Conservation (phyloP, 2,888 invertebrate species). For the Teinopalpus imperialis region DNA sequence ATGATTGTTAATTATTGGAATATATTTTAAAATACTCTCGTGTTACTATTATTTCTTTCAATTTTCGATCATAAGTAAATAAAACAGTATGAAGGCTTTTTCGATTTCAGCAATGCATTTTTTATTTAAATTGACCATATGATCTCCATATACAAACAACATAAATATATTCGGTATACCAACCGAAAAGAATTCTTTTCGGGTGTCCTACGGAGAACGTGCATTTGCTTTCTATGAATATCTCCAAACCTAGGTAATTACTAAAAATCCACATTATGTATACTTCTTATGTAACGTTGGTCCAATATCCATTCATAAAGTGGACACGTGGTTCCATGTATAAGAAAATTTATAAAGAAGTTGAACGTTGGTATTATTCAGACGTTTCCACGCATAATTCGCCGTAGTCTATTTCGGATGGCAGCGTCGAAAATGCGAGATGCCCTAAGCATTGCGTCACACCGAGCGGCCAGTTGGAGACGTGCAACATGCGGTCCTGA, state of each 20-base stretch:
- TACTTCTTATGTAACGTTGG: slow-evolving; percentile 36
- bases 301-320: slow-evolving; percentile 77
- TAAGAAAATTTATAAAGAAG: slow-evolving; percentile 42
- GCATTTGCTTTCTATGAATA: no score
- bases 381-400: slow-evolving; percentile 40
- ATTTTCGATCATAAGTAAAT: no score
- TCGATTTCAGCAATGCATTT: no score
- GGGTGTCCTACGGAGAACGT: no score
- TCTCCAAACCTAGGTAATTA: no score
- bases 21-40: slow-evolving; percentile 29
- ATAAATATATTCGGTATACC: no score
- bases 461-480: background rate
- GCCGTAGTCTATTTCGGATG: slow-evolving; percentile 39
- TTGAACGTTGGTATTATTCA: slow-evolving; percentile 33
- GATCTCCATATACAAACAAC: no score
- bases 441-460: slow-evolving; percentile 33
- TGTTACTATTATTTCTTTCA: slow-evolving; percentile 29
- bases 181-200: no score
- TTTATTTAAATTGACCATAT: no score
- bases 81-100: no score
- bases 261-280: slow-evolving; percentile 7
- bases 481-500: slow-evolving; percentile 29
- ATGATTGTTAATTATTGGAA: slow-evolving; percentile 28
- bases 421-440: slow-evolving; percentile 32
- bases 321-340: slow-evolving; percentile 44